Evolutionary conservation across 2,888 invertebrate genomes (phyloP).

Genomic region (Amphipoea oculea): DNA sequence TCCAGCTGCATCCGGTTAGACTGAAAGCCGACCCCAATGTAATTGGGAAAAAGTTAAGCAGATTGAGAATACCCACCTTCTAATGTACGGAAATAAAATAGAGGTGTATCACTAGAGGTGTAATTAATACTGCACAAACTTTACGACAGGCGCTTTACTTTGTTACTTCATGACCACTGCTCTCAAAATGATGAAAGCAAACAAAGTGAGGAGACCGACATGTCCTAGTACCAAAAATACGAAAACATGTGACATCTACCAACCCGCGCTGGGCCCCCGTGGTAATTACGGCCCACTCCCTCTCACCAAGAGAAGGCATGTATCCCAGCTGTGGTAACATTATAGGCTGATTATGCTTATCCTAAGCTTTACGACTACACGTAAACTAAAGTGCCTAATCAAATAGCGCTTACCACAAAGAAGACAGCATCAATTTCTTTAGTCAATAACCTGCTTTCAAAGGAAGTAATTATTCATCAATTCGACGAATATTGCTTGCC

Average conservation of each 20-base stretch:
- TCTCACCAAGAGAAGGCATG: not conserved
- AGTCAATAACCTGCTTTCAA: not conserved
- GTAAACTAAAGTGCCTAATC: not conserved
- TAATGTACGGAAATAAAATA: not conserved
- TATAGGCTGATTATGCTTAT: not conserved
- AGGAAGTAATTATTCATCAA: constrained; percentile 21
- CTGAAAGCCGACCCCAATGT: not conserved
- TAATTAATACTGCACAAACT: not conserved
- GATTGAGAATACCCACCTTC: not conserved
- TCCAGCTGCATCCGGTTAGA: not conserved
- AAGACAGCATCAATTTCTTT: constrained; percentile 4
- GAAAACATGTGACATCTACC: not conserved
- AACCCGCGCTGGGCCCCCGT: not conserved
- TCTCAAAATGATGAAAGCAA: not conserved
- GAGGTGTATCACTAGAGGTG: not conserved
- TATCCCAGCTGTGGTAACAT: not conserved
- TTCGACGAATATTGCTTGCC: constrained; percentile 2
- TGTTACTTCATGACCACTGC: not conserved
- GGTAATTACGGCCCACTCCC: not conserved
- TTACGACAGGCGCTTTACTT: not conserved
- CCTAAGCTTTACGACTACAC: not conserved
- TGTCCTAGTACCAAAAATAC: not conserved
- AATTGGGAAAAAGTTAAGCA: not conserved
- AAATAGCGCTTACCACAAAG: constrained; percentile 1
- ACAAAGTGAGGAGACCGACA: not conserved